Percentiles rank a stretch among this genome's conserved stretches.
phyloP scores from a whole-genome alignment of 2,888 invertebrate genomes.

The Nyleta sp. region DNA sequence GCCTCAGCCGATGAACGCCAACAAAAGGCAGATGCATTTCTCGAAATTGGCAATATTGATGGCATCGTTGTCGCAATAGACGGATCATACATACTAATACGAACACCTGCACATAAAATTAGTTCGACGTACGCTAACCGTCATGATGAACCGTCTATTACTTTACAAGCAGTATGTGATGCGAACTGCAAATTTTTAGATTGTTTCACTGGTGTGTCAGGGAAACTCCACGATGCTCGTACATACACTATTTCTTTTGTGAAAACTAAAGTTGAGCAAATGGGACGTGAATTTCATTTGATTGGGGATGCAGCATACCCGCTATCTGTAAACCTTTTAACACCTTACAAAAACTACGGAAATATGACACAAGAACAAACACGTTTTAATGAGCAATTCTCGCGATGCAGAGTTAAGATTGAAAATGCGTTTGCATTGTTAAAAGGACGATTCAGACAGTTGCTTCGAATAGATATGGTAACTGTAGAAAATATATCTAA shows the following conservation, averaged over 20 bases:
- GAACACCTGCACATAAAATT: constrained; percentile 3
- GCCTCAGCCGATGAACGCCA: too few relatives aligned
- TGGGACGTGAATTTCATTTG: constrained; percentile 7
- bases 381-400: not conserved
- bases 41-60: too few relatives aligned
- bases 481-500: not conserved
- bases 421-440: constrained; percentile 4
- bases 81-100: too few relatives aligned
- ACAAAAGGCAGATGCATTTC: too few relatives aligned
- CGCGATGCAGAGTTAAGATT: not conserved
- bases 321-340: not conserved
- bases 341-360: not conserved
- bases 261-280: constrained; percentile 6
- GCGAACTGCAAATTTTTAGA: not conserved
- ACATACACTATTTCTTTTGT: not conserved
- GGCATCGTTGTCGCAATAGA: too few relatives aligned
- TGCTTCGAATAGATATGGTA: not conserved
- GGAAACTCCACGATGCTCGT: not conserved
- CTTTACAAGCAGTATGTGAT: constrained; percentile 9
- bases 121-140: constrained; percentile 9
- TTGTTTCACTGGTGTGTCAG: constrained; percentile 5
- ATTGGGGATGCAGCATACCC: constrained; percentile 9
- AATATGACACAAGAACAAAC: not conserved
- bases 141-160: constrained; percentile 3
- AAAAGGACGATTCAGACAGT: not conserved